Evolutionary conservation across 2,797 vertebrate species (phyloP), one percentile per base, ranked within the genome.

Genomic region (Anabas testudineus): DNA sequence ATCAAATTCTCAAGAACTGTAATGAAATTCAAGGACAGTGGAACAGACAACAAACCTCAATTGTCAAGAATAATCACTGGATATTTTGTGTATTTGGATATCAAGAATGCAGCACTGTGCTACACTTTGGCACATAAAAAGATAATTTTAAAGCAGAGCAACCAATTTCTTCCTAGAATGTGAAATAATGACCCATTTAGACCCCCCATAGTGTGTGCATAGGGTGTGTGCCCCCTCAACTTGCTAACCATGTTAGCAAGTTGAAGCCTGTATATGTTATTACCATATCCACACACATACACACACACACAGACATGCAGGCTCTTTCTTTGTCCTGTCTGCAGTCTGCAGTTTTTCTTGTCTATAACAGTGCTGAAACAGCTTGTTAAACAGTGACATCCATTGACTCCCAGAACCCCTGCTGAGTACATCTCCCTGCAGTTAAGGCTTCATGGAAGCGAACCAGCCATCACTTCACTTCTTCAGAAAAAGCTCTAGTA

Each of bases 381-480:
- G 91, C 87, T 94, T 90, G 91, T 94, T 93, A 90, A 92, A 91
- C 84, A 91, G 85, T 93, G 93, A 92, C 91, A 93, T 91, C 89
- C 86, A 89, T 84, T 91, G 90, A 91, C 85, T 88, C 84, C 86
- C 84, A 67, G 83, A 73, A 74, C 81, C 80, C 83, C 79, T 16
- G 79, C 83, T 75, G 88, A 84, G 85, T 85, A 83, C 80, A 72
- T 87, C 74, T 80, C 72, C 60, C 71, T 81, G 80, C 74, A 76
- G 80, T 82, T 72, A 66, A 66, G 48, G 39, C 60, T 54, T 74
- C 75, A 66, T 57, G 63, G 73, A 69, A 71, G 61, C 34, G 26
- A 53, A 75, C 54, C 69, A 80, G 63, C 55, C 64, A 14, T 89
- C 83, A 75, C 66, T 70, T 69, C 72, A 49, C 53, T 30, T 63